These are phyloP conservation scores for Pseudoips prasinana DNA, from an alignment of 2,888 invertebrate genomes.

Conservation along the genomic window DNA sequence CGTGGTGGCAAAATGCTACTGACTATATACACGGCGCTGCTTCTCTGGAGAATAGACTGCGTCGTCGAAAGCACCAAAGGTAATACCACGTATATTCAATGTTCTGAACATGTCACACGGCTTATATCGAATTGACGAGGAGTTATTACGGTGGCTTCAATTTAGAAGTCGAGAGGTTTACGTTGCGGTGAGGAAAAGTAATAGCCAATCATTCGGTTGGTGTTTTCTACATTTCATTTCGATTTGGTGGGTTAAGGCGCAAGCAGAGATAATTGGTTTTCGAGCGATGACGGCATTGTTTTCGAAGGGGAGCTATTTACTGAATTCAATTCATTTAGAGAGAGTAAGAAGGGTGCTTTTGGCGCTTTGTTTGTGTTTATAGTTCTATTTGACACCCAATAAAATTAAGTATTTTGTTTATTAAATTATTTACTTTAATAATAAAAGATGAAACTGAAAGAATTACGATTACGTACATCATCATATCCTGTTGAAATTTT, in stretches of 20 bases:
- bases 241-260: constrained; percentile 21
- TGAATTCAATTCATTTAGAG: too few species aligned
- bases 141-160: constrained; percentile 27
- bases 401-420: too few species aligned
- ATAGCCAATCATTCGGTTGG: constrained; percentile 29
- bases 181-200: constrained; percentile 24
- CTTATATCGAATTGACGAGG: constrained; percentile 19
- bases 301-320: constrained; percentile 1
- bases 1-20: constrained; percentile 67
- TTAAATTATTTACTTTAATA: too few species aligned
- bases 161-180: constrained; percentile 29
- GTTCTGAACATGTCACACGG: constrained; percentile 21
- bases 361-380: not conserved
- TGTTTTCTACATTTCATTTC: constrained; percentile 33
- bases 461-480: too few species aligned
- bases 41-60: constrained; percentile 72
- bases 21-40: constrained; percentile 60
- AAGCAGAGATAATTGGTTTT: constrained; percentile 32
- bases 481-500: too few species aligned
- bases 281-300: constrained; percentile 24
- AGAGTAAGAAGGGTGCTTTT: too few species aligned
- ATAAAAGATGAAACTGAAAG: too few species aligned
- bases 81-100: constrained; percentile 42
- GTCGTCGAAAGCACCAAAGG: constrained; percentile 75
- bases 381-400: too few species aligned